Evolutionary conservation across 2,113 vertebrate genomes (phyloP), one percentile per base, ranked within the genome.

Genomic region (Ondatra zibethicus): DNA sequence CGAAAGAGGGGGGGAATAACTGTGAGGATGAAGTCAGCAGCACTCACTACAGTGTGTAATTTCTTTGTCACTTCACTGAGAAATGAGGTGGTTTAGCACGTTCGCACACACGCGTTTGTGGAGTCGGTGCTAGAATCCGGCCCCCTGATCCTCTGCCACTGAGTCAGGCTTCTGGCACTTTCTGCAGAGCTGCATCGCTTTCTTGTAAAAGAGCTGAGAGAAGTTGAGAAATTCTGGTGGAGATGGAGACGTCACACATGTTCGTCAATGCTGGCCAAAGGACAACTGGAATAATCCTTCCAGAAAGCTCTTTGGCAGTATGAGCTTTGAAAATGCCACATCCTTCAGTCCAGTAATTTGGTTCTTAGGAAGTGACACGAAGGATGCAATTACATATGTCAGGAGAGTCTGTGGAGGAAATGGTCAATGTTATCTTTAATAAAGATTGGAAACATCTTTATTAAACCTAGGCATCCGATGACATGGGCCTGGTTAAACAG

Each of bases 341-440:
- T 36, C 89, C 95, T 96, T 97, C 95, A 73, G 29, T 72, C 89
- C 47, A 87, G 89, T 87, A 63, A 70, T 88, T 75, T 55, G 84
- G 85, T 5, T 96, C 96, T 94, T 96, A 96, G 93, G 88, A 97
- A 98, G 94, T 88, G 42, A 92, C 77, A 96, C 78, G 89, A 84
- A 96, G 93, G 90, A 96, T 95, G 88, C 65, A n/a, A 27, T 77
- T 65, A 82, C 66, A 91, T 91, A 87, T 93, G 47, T 81, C 72
- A 94, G 85, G 33, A 72, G 55, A 92, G 75, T 77, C 65, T n/a
- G 31, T 19, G 66, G 65, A 33, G n/a, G 66, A 94, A 65, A 68
- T 87, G 75, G 50, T 80, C 47, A 94, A 72, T 14, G 9, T 76
- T 95, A 86, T 97, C 82, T 91, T 81, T 73, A n/a, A 68, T 86